Base-by-base conservation (phyloP, 1,140 invertebrate genomes). In the Aleiodes sp. region DNA sequence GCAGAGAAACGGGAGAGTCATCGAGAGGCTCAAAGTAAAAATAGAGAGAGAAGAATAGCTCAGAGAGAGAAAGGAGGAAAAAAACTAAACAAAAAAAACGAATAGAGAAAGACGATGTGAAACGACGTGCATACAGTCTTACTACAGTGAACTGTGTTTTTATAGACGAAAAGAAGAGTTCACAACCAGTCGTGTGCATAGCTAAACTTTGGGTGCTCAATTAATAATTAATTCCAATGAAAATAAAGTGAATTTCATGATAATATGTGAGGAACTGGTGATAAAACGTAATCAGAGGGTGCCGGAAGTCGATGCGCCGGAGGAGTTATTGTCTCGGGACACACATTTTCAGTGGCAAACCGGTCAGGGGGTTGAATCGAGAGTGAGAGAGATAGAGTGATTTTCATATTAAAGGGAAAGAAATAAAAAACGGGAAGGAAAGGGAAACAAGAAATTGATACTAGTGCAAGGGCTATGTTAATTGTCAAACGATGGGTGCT, bases 401-500 rank as follows among this genome's bases (percentile, higher is more conserved):
- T 35, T n/a, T n/a, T n/a, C n/a, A n/a, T n/a, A n/a, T n/a, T n/a
- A n/a, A n/a, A n/a, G n/a, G n/a, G n/a, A n/a, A n/a, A n/a, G n/a
- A n/a, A n/a, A n/a, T n/a, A n/a, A 10, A 10, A 35, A 35, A 6
- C 19, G 46, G 46, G 14, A 52, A 21, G 3, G 1, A 9, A 21
- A 21, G 12, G 16, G 46, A 6, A 52, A 1, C 8, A 21, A 52
- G 12, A 12, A 21, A 52, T 52, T 52, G 46, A 52, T 16, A 52
- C 19, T 24, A 52, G 46, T 52, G 46, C 46, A 52, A 75, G 68
- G 78, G 83, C 78, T 73, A 84, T 84, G 82, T 61, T 79, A 86
- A 82, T 78, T 76, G 75, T 73, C 56, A 76, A 77, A 82, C 76
- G 81, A 95, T 95, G 94, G 94, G 94, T 85, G 94, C 93, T 80